These are phyloP conservation scores for Megaleporinus macrocephalus DNA, from an alignment of 2,113 vertebrate species.

Conservation along the genomic window DNA sequence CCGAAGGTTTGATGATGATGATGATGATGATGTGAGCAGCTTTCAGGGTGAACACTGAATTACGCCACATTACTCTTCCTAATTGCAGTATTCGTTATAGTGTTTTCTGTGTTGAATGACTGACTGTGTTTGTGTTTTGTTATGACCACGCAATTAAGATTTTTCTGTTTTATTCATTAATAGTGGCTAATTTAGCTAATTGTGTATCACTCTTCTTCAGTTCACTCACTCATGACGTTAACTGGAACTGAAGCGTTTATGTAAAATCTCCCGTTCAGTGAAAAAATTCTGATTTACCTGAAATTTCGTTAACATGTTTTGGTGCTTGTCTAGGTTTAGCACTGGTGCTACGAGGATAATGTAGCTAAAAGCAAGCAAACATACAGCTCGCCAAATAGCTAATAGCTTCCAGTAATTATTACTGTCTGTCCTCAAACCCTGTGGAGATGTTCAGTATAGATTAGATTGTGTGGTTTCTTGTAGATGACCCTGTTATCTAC, in stretches of 20 bases:
- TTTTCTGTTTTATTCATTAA: too few relatives aligned
- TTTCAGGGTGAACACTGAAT: neutral
- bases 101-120: slow-evolving; percentile 11
- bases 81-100: neutral
- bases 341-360: neutral
- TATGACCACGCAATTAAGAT: neutral
- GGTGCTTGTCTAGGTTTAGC: neutral
- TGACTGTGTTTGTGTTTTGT: slow-evolving; percentile 6
- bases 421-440: too few relatives aligned
- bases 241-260: neutral
- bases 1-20: neutral
- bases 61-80: neutral
- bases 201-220: neutral
- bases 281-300: too few relatives aligned
- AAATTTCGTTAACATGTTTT: too few relatives aligned
- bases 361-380: neutral
- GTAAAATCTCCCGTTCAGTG: too few relatives aligned
- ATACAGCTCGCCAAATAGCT: too few relatives aligned
- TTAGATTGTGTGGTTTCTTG: neutral
- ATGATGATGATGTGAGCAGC: neutral
- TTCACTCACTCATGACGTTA: neutral
- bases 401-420: too few relatives aligned
- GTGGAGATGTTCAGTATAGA: neutral
- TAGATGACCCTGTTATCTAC: neutral
- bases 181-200: neutral